Evolutionary conservation across 2,797 vertebrate genomes (phyloP), one percentile per base, ranked within the genome.

Genomic region (Esox masquinongy): DNA sequence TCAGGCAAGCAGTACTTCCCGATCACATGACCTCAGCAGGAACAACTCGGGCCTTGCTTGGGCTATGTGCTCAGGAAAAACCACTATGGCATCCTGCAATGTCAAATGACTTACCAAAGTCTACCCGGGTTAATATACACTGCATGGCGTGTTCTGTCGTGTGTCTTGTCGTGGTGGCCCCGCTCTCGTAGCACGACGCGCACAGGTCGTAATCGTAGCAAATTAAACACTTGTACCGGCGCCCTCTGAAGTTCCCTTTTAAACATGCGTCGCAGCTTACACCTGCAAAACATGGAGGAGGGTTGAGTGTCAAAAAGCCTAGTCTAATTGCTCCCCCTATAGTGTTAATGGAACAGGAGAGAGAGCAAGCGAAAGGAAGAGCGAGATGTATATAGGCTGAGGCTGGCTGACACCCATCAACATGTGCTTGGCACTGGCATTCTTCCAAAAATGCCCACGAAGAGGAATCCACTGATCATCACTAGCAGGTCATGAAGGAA

Each of bases 231-330:
- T 99, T 99, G 90, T 97, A 99, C 88, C 98, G 82, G 80, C 98
- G 94, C 84, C 98, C 98, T 93, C 97, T 93, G 87, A 99, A 99
- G 93, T 99, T 99, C 92, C 98, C 98, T 95, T 99, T 99, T 93
- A 99, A 98, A 97, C 98, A 99, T 86, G 97, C 98, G 93, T 99
- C 98, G 88, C 98, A 99, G 96, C 97, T 99, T 95, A 99, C 98
- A 96, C 98, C 98, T 99, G 92, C 16, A 79, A 71, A 19, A 67
- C 74, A 70, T 71, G 51, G 4, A 67, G 63, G 9, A 67, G 63
- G 9, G 0, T 22, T 63, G 2, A 79, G 24, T 36, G 70, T 74
- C 50, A 75, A 73, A 70, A 59, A 69, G 17, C 11, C 43, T 8
- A 29, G 70, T 24, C 22, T 61, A 61, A 61, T 61, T 2, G 56